phyloP scores from a whole-genome alignment of 2,888 invertebrate genomes.

The Fabriciana adippe region DNA sequence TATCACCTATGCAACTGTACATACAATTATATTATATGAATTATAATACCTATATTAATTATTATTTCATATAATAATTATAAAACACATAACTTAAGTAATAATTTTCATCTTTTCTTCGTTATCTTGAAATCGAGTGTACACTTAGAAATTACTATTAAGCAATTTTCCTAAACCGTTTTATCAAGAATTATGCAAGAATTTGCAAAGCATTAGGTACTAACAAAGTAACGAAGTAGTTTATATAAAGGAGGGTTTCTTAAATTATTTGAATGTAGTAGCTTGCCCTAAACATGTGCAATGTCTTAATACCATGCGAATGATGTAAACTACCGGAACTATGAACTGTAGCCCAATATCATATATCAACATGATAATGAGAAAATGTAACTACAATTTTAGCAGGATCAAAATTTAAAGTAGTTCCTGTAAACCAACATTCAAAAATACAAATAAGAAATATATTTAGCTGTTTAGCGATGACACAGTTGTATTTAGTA shows the following conservation, averaged over 20 bases:
- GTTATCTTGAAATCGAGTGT: background rate
- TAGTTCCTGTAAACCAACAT: background rate
- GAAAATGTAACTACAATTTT: constrained; percentile 25
- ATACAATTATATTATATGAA: too few species aligned
- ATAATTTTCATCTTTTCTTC: too few species aligned
- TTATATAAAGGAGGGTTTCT: constrained; percentile 45
- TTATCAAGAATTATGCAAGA: too few species aligned
- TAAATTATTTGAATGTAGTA: constrained; percentile 62
- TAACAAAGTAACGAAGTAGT: too few species aligned
- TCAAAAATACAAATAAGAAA: background rate
- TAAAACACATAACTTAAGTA: too few species aligned
- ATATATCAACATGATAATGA: constrained; percentile 40
- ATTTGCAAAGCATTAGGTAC: too few species aligned
- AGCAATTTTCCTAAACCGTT: background rate
- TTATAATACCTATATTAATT: too few species aligned
- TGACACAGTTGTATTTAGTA: too few species aligned
- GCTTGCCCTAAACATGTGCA: constrained; percentile 49
- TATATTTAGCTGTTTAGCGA: too few species aligned
- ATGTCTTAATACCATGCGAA: constrained; percentile 73
- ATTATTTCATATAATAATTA: too few species aligned
- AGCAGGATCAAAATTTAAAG: background rate
- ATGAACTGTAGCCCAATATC: constrained; percentile 50
- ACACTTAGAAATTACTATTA: background rate
- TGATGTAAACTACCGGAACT: constrained; percentile 74
- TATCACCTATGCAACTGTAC: background rate